Evolutionary conservation across 1,140 invertebrate genomes (phyloP).

Genomic region (Drosophila nigrodunni): DNA sequence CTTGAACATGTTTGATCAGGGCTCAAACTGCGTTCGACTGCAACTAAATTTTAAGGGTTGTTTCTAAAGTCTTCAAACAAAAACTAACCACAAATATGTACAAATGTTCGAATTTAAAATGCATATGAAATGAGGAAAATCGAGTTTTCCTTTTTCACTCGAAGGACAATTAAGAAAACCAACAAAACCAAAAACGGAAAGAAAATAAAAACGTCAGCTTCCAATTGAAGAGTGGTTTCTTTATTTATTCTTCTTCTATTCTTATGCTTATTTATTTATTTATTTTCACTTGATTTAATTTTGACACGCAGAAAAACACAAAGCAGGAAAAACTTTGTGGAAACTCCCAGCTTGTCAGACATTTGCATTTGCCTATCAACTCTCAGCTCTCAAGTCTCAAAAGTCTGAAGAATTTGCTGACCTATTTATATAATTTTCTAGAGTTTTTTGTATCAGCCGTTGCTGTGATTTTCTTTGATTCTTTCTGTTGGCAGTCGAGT

Average conservation of each 20-base stretch:
- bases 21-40: not conserved
- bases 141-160: slow-evolving; percentile 37
- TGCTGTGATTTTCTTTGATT: slow-evolving; percentile 12
- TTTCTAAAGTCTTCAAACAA: slow-evolving; percentile 14
- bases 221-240: slow-evolving; percentile 27
- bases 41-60: slow-evolving; percentile 48
- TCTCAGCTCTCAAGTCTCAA: not conserved
- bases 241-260: slow-evolving; percentile 19
- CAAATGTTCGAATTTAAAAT: slow-evolving; percentile 3
- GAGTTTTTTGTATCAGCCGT: slow-evolving; percentile 29
- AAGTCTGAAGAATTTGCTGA: slow-evolving; percentile 53
- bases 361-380: slow-evolving; percentile 59
- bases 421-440: slow-evolving; percentile 74
- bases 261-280: slow-evolving; percentile 74
- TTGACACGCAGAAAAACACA: slow-evolving; percentile 49
- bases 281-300: slow-evolving; percentile 77
- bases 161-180: slow-evolving; percentile 61
- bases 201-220: slow-evolving; percentile 41
- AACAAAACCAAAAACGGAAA: slow-evolving; percentile 13
- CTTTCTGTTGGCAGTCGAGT: slow-evolving; percentile 46
- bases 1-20: slow-evolving; percentile 43
- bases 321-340: slow-evolving; percentile 12
- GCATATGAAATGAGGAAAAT: slow-evolving; percentile 41
- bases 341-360: slow-evolving; percentile 49
- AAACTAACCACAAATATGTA: slow-evolving; percentile 52